phyloP scores from a whole-genome alignment of 2,888 invertebrate species.

The Eupithecia vulgata region DNA sequence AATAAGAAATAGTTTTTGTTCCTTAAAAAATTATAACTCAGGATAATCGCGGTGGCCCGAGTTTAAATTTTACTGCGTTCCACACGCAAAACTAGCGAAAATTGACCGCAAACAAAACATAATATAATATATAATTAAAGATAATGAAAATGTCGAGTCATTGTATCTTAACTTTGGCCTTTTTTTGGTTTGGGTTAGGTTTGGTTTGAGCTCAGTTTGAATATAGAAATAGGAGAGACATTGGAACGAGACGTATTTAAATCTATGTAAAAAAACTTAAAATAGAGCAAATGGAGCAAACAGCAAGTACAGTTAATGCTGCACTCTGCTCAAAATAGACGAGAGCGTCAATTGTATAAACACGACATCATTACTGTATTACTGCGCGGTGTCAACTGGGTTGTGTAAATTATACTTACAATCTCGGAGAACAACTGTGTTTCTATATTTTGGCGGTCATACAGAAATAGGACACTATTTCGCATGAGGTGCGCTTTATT shows the following conservation, averaged over 20 bases:
- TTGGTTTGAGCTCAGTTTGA: too few relatives aligned
- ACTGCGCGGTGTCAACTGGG: conserved; percentile 35
- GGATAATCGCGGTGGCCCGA: too few relatives aligned
- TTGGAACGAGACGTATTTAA: neutral
- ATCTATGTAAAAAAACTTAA: neutral
- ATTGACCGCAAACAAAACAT: too few relatives aligned
- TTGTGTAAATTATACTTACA: conserved; percentile 31
- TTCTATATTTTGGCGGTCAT: conserved; percentile 2
- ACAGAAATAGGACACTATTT: neutral
- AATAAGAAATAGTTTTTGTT: too few relatives aligned
- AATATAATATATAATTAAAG: too few relatives aligned
- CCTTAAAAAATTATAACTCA: too few relatives aligned
- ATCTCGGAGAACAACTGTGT: conserved; percentile 20
- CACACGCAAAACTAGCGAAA: too few relatives aligned
- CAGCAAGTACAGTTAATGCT: conserved; percentile 27
- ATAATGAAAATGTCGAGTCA: too few relatives aligned
- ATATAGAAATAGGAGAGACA: too few relatives aligned
- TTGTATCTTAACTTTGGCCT: too few relatives aligned
- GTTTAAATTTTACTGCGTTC: too few relatives aligned
- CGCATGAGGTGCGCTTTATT: neutral
- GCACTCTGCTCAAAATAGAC: conserved; percentile 46
- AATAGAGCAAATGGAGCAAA: neutral
- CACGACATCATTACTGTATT: conserved; percentile 46
- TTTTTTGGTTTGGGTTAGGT: too few relatives aligned
- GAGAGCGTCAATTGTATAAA: conserved; percentile 49